Percentiles rank a stretch among this genome's conserved stretches.
phyloP scores from a whole-genome alignment of 2,797 vertebrate species.

The Rhinophrynus dorsalis region DNA sequence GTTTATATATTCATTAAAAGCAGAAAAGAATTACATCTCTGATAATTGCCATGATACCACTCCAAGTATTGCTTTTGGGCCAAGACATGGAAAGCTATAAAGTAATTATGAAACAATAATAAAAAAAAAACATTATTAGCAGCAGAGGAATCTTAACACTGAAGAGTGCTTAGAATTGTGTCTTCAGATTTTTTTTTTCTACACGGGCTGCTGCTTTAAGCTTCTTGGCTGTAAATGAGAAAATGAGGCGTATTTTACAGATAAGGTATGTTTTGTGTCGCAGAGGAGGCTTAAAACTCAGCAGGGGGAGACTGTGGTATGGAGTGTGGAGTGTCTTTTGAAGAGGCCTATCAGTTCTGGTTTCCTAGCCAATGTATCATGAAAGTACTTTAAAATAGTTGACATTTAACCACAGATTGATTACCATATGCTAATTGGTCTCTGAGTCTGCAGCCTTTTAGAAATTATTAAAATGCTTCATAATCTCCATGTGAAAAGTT shows the following conservation, averaged over 20 bases:
- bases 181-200: not conserved
- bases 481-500: conserved; percentile 15
- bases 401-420: conserved; percentile 46
- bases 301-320: conserved; percentile 36
- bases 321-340: conserved; percentile 38
- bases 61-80: not conserved
- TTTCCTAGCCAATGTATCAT: conserved; percentile 39
- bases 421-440: conserved; percentile 48
- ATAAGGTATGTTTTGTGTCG: conserved; percentile 37
- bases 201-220: conserved; percentile 8
- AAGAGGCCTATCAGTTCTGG: conserved; percentile 32
- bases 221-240: conserved; percentile 11
- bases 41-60: no score
- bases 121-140: not conserved
- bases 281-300: conserved; percentile 35
- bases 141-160: not conserved
- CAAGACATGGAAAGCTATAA: not conserved
- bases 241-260: conserved; percentile 30
- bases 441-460: conserved; percentile 18
- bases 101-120: not conserved
- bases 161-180: not conserved
- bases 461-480: conserved; percentile 36
- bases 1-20: no score
- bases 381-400: conserved; percentile 44
- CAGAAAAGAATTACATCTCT: no score